Evolutionary conservation across 2,888 invertebrate genomes (phyloP).

Genomic region (Podabrus alpinus): DNA sequence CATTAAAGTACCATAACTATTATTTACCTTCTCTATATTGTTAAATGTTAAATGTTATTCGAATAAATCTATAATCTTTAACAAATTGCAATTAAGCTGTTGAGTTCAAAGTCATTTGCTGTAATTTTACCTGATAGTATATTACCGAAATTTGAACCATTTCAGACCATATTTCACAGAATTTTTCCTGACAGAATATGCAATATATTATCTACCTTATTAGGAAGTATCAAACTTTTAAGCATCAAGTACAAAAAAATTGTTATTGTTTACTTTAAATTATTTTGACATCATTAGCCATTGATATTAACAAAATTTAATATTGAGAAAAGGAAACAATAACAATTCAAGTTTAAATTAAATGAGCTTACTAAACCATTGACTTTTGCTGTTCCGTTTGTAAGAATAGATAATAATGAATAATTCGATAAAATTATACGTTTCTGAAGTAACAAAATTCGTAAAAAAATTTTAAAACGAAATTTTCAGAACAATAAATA

Average conservation of each 20-base stretch:
- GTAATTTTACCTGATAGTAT: neutral
- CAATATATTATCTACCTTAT: neutral
- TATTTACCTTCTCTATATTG: neutral
- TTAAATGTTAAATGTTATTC: neutral
- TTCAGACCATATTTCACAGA: neutral
- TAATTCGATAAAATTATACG: too few relatives aligned
- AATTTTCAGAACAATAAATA: too few relatives aligned
- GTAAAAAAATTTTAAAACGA: too few relatives aligned
- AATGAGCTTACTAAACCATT: too few relatives aligned
- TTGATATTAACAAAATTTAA: neutral
- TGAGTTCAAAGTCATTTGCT: neutral
- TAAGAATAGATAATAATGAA: too few relatives aligned
- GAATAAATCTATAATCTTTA: neutral
- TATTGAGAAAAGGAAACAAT: neutral
- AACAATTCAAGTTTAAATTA: neutral
- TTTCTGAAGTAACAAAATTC: too few relatives aligned
- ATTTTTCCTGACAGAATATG: neutral
- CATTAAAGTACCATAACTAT: neutral
- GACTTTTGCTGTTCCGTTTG: too few relatives aligned
- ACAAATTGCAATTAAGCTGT: neutral
- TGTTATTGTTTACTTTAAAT: neutral
- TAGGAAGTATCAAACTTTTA: too few relatives aligned
- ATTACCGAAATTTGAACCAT: neutral
- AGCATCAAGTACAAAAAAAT: neutral
- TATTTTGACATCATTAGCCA: neutral